Evolutionary conservation across 2,797 vertebrate species (phyloP).

Genomic region (Oophaga sylvatica): DNA sequence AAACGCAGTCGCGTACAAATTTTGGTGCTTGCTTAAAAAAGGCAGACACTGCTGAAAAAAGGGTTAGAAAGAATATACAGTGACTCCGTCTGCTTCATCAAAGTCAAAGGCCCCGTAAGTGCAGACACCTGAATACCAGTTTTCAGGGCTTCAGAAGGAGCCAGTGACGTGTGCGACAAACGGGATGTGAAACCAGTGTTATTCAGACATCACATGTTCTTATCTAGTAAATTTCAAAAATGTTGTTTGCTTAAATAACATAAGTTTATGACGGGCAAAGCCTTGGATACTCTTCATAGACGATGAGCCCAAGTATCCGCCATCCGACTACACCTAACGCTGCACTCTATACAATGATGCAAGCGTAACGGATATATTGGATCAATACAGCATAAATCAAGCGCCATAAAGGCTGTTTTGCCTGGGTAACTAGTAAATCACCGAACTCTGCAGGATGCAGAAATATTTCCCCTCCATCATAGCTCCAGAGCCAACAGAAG

Average conservation of each 20-base stretch:
- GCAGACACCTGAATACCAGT: no score
- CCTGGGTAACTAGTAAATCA: constrained; percentile 27
- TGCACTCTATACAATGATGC: background rate
- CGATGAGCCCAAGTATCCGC: background rate
- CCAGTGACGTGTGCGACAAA: no score
- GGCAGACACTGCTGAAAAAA: no score
- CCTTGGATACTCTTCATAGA: background rate
- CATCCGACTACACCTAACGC: background rate
- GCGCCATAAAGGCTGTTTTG: background rate
- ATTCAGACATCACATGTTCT: background rate
- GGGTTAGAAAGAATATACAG: no score
- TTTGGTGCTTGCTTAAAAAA: no score
- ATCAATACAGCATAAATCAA: constrained; percentile 3
- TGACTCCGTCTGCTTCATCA: no score
- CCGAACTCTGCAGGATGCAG: background rate
- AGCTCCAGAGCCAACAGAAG: constrained; percentile 12
- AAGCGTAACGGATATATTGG: background rate
- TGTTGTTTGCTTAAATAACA: background rate
- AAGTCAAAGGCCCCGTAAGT: no score
- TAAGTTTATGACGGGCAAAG: background rate
- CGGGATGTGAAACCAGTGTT: no score
- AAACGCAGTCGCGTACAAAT: no score
- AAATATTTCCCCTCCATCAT: constrained; percentile 19
- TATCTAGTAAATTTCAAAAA: background rate
- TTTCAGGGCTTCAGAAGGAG: no score